Conservation (phyloP, 2,113 vertebrate genomes). For the Aramus guarauna region DNA sequence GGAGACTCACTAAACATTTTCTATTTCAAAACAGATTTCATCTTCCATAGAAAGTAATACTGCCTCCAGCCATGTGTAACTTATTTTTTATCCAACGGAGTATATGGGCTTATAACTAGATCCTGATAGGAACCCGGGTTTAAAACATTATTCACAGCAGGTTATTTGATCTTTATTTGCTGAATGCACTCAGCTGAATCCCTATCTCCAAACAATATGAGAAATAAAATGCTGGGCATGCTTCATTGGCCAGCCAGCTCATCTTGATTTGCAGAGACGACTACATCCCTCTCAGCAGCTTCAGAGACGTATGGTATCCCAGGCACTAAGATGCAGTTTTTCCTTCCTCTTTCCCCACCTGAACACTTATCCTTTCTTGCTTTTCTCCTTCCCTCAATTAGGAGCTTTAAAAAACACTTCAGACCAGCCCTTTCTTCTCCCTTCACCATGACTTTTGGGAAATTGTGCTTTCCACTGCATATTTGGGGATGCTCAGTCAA, state of each 20-base stretch:
- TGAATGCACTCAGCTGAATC: constrained; percentile 76
- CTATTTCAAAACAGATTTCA: constrained; percentile 68
- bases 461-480: background rate
- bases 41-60: constrained; percentile 70
- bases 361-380: background rate
- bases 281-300: constrained; percentile 64
- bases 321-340: background rate
- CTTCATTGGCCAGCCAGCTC: constrained; percentile 71
- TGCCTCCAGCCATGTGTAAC: constrained; percentile 73
- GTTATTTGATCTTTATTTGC: constrained; percentile 81
- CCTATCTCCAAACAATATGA: constrained; percentile 78
- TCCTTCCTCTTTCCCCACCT: background rate
- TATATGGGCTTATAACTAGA: constrained; percentile 77
- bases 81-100: constrained; percentile 73
- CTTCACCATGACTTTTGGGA: background rate
- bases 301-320: constrained; percentile 5
- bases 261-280: constrained; percentile 70
- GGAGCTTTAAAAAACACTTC: background rate
- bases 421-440: background rate
- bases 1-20: constrained; percentile 50
- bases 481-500: background rate
- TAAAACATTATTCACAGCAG: constrained; percentile 82
- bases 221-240: constrained; percentile 72
- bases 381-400: background rate
- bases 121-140: constrained; percentile 74